Evolutionary conservation across 1,140 invertebrate species (phyloP), one percentile per base, ranked within the genome.

Genomic region (Pseudomyrmex pallidus): DNA sequence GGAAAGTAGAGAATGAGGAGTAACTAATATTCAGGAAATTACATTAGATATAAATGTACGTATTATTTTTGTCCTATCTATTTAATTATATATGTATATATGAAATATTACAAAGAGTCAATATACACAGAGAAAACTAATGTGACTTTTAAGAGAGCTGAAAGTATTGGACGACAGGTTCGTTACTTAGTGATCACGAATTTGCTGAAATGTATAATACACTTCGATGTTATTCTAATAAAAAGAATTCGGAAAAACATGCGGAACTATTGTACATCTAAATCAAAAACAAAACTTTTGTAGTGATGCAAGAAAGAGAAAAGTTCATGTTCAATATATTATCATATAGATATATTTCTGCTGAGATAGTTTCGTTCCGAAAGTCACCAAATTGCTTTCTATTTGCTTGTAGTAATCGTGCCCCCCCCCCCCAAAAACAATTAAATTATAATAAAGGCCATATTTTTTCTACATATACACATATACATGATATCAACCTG

Each of bases 401-500:
- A 12, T 35, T 54, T 54, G 46, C 66, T 54, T 54, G 54, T 76
- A 66, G 12, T 52, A 76, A 17, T 66, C 48, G 13, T 67, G 64
- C n/a, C 25, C 57, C 2, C n/a, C n/a, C n/a, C n/a, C n/a, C n/a
- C n/a, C n/a, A 72, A 80, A 44, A 82, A 82, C 54, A 80, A 82
- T 85, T 57, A 80, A 82, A 67, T 85, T 85, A 88, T 72, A 74
- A 82, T 73, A 83, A 84, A 88, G 86, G 83, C 87, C 84, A 61
- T 59, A 83, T 46, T 10, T 15, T 63, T 86, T 44, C 25, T 46
- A 52, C 17, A 50, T 70, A 70, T 15, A 44, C 35, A 48, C 12
- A 72, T 54, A 73, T 52, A 87, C 52, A 17, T 35, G 35, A 35
- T 50, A 74, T 70, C 59, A 57, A 83, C 85, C 76, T 67, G 70